These are phyloP conservation scores for Nothobranchius kuhntae DNA, from an alignment of 2,113 vertebrate genomes.

Conservation along the genomic window DNA sequence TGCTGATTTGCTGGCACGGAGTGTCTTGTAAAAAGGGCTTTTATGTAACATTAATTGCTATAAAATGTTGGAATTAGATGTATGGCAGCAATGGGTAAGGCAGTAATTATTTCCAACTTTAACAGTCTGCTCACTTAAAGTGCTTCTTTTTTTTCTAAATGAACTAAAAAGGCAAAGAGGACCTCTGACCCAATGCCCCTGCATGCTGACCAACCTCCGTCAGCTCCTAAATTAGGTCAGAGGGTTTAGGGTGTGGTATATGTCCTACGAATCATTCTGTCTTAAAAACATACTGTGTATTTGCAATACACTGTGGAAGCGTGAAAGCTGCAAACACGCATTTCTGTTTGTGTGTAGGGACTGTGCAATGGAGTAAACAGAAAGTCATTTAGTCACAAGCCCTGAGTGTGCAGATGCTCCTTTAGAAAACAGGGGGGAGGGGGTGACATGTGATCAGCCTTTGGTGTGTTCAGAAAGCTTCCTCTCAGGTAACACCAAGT, in stretches of 20 bases:
- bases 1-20: too few relatives aligned
- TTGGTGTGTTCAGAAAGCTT: slow-evolving; percentile 30
- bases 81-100: too few relatives aligned
- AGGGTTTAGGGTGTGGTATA: slow-evolving; percentile 45
- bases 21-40: too few relatives aligned
- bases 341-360: slow-evolving; percentile 15
- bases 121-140: too few relatives aligned
- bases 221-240: slow-evolving; percentile 37
- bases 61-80: too few relatives aligned
- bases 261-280: slow-evolving; percentile 9
- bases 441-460: slow-evolving; percentile 29
- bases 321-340: slow-evolving; percentile 19
- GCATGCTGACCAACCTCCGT: slow-evolving; percentile 16
- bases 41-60: too few relatives aligned
- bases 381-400: slow-evolving; percentile 18
- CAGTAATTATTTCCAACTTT: too few relatives aligned
- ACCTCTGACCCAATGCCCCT: neutral
- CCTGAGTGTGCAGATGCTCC: slow-evolving; percentile 43
- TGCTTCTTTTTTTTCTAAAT: neutral
- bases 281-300: slow-evolving; percentile 39
- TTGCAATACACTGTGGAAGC: slow-evolving; percentile 30
- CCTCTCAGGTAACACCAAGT: slow-evolving; percentile 40
- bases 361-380: slow-evolving; percentile 2
- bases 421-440: slow-evolving; percentile 25
- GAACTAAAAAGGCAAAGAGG: neutral